Percentiles rank a stretch among this genome's conserved stretches.
Conservation (phyloP, 2,797 vertebrate species). For the Poecile montanus region DNA sequence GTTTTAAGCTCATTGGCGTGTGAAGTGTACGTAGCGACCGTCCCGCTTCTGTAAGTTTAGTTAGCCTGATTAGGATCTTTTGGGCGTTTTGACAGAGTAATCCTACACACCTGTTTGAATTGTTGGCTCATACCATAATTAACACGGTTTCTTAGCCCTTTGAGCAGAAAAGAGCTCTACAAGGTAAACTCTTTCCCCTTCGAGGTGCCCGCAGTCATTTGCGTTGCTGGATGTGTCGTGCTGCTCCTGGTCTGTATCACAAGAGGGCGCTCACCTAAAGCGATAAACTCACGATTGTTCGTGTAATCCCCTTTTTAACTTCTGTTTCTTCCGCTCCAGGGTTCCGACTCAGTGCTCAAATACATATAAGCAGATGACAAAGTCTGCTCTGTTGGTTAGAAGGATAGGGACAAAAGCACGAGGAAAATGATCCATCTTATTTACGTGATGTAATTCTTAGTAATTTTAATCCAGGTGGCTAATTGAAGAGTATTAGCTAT, state of each 20-base stretch:
- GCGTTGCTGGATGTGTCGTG: accelerated
- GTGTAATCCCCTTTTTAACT: accelerated
- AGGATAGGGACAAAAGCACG: background rate
- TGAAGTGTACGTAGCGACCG: background rate
- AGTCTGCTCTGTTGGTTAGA: background rate
- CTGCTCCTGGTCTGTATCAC: background rate
- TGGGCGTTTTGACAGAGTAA: background rate
- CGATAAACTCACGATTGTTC: accelerated
- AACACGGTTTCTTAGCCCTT: background rate
- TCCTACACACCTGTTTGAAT: background rate
- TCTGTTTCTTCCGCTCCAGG: accelerated
- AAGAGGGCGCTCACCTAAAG: slow-evolving; percentile 47
- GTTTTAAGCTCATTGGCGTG: background rate
- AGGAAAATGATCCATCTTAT: background rate
- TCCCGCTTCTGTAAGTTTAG: background rate
- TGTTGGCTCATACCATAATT: background rate
- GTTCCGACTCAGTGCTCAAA: background rate
- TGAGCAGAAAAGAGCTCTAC: background rate
- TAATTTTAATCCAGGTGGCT: slow-evolving; percentile 4
- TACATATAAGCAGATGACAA: too few species aligned
- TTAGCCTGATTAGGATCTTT: background rate
- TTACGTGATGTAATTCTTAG: background rate
- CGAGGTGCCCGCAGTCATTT: accelerated
- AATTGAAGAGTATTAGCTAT: background rate
- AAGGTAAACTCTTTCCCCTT: accelerated